Conservation (phyloP, 2,888 invertebrate genomes). For the Hypena proboscidalis region DNA sequence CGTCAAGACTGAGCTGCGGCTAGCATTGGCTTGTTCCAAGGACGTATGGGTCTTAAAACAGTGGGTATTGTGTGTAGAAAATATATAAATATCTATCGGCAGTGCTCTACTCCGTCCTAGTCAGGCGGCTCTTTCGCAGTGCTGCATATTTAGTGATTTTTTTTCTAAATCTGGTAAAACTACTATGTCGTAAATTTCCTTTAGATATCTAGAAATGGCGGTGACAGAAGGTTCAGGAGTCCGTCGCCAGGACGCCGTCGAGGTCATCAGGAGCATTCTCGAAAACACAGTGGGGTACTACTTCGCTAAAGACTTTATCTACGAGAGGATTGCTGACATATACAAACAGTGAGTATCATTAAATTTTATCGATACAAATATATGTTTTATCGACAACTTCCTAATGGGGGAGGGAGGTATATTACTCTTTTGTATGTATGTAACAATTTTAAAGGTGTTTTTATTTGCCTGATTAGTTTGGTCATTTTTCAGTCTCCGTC, state of each 20-base stretch:
- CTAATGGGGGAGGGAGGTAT: too few species aligned
- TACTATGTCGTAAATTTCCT: neutral
- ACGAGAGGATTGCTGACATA: conserved; percentile 87
- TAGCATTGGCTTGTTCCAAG: conserved; percentile 88
- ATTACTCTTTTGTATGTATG: too few species aligned
- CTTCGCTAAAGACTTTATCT: conserved; percentile 89
- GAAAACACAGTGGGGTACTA: conserved; percentile 88
- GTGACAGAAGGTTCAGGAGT: conserved; percentile 87
- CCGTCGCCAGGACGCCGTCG: conserved; percentile 87
- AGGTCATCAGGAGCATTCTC: conserved; percentile 87
- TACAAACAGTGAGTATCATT: conserved; percentile 86
- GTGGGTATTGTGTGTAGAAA: conserved; percentile 57
- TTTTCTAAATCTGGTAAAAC: neutral
- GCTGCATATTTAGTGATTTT: too few species aligned
- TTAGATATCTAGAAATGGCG: conserved; percentile 88
- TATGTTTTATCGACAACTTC: too few species aligned
- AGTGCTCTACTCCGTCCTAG: too few species aligned
- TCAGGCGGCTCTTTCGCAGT: too few species aligned
- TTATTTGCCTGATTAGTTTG: too few species aligned
- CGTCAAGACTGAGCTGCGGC: conserved; percentile 87
- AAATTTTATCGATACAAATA: too few species aligned
- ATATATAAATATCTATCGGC: too few species aligned
- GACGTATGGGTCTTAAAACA: conserved; percentile 82
- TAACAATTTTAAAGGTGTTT: too few species aligned
- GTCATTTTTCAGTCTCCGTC: too few species aligned